Base-by-base conservation (phyloP, 2,113 vertebrate genomes). In the Perognathus longimembris region DNA sequence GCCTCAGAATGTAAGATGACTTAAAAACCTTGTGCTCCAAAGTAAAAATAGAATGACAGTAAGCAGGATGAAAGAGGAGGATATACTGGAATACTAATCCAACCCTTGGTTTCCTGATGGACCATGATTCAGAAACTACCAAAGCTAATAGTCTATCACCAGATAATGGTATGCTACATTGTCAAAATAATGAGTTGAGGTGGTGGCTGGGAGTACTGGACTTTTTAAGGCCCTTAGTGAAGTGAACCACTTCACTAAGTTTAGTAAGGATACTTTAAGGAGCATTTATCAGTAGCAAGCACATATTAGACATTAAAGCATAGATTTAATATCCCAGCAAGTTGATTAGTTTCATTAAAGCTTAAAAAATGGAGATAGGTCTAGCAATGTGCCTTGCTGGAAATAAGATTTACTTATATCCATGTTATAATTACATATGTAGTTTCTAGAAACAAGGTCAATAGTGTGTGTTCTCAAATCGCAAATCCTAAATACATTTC, bases 11-110 rank as follows among this genome's bases (percentile, higher is more conserved):
- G 80, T 24, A 93, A 79, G 66, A 88, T 28, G 36, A 42, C 89
- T 94, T 93, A 90, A 88, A 92, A 96, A 89, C 54, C 42, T 82
- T 93, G 63, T 64, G 42, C 86, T 94, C 61, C 28, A 67, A 83
- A 82, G 91, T 92, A 90, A 94, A 97, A 95, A 94, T 63, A 94
- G 91, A 95, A 82, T 90, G 94, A 92, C 83, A 88, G 64, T 71
- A 82, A 95, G 61, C 75, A 85, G 89, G 59, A 94, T 66, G 94
- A 42, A 78, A 82, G 70, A 66, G 54, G 75, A 42, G 50, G 78
- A 92, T 59, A 61, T 74, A 34, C 75, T 54, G 14, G 70, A 63
- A 94, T 90, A 91, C 40, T 94, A 94, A 93, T 92, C 91, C 70
- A 86, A 92, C 59, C 61, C 75, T 90, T 93, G 50, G n/a, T 88